Evolutionary conservation across 2,113 vertebrate genomes (phyloP).

Genomic region (Pleuronectes platessa): DNA sequence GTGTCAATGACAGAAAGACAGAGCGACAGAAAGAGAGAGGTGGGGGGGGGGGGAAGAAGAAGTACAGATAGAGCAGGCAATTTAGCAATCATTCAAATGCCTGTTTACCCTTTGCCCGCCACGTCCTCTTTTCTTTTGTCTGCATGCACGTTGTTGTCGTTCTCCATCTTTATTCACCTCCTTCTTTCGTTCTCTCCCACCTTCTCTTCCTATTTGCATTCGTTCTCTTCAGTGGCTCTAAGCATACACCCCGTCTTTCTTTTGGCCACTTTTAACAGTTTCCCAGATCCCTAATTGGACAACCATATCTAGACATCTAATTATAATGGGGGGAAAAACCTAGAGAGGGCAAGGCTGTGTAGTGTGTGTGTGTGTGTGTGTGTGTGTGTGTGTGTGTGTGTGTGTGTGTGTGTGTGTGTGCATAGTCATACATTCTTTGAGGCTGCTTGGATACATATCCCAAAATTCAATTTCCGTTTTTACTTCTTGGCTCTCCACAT

Average conservation of each 20-base stretch:
- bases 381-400: neutral
- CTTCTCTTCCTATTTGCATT: neutral
- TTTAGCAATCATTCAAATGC: slow-evolving; percentile 39
- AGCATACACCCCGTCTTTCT: neutral
- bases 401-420: neutral
- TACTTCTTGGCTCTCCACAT: neutral
- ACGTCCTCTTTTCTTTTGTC: neutral
- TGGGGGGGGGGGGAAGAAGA: neutral
- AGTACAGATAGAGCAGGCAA: slow-evolving; percentile 16
- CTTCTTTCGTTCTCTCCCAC: neutral
- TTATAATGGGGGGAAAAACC: slow-evolving; percentile 42
- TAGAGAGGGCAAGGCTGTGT: neutral
- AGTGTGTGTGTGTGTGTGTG: neutral
- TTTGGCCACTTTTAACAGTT: slow-evolving; percentile 6
- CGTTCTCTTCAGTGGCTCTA: neutral
- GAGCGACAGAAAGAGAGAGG: neutral
- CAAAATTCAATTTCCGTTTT: slow-evolving; percentile 7
- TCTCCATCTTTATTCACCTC: neutral
- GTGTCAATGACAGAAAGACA: neutral
- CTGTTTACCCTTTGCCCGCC: slow-evolving; percentile 34
- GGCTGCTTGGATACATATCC: neutral
- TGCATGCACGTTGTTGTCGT: neutral
- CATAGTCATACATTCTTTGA: neutral
- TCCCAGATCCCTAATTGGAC: slow-evolving; percentile 45
- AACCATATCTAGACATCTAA: slow-evolving; percentile 40